phyloP scores from a whole-genome alignment of 2,888 invertebrate species.

The Griposia aprilina region DNA sequence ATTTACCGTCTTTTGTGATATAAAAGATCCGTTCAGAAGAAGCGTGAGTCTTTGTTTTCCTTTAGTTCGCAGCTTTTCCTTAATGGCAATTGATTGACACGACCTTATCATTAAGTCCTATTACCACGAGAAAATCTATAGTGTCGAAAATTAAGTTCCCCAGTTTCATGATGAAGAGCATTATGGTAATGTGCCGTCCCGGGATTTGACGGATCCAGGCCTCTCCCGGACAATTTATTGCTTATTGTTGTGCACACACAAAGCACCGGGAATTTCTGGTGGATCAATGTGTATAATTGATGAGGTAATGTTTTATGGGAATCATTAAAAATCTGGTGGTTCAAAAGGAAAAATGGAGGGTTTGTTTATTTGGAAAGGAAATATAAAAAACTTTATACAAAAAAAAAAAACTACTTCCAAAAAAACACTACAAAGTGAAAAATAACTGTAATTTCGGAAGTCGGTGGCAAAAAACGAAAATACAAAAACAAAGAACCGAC shows the following conservation, averaged over 20 bases:
- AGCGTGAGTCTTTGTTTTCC: no score
- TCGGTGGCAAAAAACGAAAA: no score
- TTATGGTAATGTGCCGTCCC: constrained; percentile 66
- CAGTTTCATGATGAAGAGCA: constrained; percentile 57
- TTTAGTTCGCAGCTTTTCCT: neutral
- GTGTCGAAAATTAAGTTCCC: constrained; percentile 54
- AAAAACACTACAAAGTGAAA: no score
- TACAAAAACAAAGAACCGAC: no score
- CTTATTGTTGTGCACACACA: constrained; percentile 62
- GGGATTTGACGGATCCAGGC: constrained; percentile 66
- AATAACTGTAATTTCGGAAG: no score
- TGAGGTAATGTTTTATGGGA: constrained; percentile 51
- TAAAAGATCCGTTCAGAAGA: neutral
- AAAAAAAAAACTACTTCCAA: no score
- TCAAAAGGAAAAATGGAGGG: neutral
- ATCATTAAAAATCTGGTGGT: constrained; percentile 26
- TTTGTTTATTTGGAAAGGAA: constrained; percentile 15
- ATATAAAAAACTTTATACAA: no score
- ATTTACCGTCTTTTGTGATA: neutral
- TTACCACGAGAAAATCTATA: constrained; percentile 56
- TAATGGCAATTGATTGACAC: neutral
- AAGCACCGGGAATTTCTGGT: constrained; percentile 50
- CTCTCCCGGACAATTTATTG: constrained; percentile 66
- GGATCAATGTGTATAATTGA: constrained; percentile 60
- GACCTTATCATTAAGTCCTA: constrained; percentile 41